Evolutionary conservation across 2,113 vertebrate genomes (phyloP).

Genomic region (Pseudopodoces humilis): DNA sequence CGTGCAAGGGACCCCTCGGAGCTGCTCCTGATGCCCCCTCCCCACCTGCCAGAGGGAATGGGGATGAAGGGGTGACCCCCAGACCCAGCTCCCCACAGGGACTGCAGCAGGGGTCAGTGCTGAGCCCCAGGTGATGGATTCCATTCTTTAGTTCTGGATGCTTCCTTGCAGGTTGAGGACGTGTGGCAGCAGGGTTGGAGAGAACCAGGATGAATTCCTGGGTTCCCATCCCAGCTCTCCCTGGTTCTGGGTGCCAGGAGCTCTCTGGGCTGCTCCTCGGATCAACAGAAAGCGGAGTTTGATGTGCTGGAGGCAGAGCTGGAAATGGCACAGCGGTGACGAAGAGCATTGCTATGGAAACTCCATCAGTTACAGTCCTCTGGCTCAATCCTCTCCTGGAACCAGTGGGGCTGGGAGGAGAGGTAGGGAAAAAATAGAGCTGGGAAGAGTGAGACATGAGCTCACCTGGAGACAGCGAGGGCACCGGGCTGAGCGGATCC

Average conservation of each 20-base stretch:
- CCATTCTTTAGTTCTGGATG: background rate
- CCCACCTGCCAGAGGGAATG: background rate
- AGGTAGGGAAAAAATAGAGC: background rate
- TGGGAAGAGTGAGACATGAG: background rate
- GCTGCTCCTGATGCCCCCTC: background rate
- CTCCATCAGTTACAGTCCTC: constrained; percentile 16
- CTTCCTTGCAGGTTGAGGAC: background rate
- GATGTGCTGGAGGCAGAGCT: constrained; percentile 23
- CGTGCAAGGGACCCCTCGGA: fast-evolving
- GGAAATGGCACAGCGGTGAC: background rate
- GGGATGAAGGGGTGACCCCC: background rate
- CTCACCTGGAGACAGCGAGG: constrained; percentile 25
- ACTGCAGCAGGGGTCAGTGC: background rate
- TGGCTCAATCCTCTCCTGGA: background rate
- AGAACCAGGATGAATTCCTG: fast-evolving
- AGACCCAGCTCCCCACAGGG: background rate
- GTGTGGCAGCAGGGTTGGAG: fast-evolving
- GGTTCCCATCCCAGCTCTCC: background rate
- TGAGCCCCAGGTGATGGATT: background rate
- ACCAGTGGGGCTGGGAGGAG: background rate
- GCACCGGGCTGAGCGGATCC: background rate
- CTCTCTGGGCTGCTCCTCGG: background rate
- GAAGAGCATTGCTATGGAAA: constrained; percentile 62
- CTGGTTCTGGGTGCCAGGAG: background rate
- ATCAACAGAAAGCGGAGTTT: background rate